Conservation (phyloP, 1,140 invertebrate genomes). For the Paralvinella palmiformis region DNA sequence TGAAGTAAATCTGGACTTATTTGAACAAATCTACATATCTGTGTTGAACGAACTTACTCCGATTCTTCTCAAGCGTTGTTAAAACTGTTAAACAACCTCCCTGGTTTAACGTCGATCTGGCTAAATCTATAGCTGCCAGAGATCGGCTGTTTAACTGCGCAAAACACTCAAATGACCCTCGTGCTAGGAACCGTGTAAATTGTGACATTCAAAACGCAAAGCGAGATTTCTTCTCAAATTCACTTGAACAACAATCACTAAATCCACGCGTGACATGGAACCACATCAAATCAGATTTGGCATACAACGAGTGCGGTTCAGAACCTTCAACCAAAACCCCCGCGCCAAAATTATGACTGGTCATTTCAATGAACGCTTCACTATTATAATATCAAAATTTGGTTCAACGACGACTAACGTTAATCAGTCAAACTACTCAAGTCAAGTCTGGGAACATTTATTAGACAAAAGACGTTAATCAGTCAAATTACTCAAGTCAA, state of each 20-base stretch:
- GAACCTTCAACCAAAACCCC: neutral
- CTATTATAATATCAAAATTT: too few species aligned
- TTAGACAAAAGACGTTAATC: neutral
- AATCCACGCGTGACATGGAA: neutral
- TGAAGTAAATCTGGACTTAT: neutral
- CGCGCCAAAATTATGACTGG: neutral
- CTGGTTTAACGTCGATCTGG: neutral
- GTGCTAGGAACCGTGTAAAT: neutral
- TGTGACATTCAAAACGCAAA: neutral
- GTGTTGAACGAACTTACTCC: neutral
- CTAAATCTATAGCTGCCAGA: neutral
- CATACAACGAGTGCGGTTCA: neutral
- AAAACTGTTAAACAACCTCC: conserved; percentile 1
- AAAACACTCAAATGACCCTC: neutral
- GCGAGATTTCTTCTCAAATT: neutral
- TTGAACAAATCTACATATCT: neutral
- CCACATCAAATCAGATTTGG: too few species aligned
- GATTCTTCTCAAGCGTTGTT: neutral
- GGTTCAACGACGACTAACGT: neutral
- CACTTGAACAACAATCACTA: neutral
- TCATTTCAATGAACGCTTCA: neutral
- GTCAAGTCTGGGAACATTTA: neutral
- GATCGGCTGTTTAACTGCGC: neutral
- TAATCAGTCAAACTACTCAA: too few species aligned
- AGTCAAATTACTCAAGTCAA: too few species aligned